Evolutionary conservation across 2,888 invertebrate species (phyloP).

Genomic region (Bombylius discolor): DNA sequence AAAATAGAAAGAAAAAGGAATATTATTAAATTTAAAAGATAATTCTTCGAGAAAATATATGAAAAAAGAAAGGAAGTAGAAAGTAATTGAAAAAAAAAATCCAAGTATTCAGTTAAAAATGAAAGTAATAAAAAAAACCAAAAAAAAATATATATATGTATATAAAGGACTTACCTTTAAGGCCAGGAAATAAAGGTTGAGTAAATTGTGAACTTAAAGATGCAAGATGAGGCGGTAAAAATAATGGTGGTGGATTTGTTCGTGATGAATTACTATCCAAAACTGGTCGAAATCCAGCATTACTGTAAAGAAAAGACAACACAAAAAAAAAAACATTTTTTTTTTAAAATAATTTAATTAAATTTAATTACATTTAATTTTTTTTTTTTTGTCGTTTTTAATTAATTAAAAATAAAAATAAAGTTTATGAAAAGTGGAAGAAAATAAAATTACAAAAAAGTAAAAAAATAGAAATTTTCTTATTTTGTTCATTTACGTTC

Average conservation of each 20-base stretch:
- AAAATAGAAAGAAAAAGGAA: slow-evolving; percentile 5
- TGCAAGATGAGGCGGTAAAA: slow-evolving; percentile 70
- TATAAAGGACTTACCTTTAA: slow-evolving; percentile 57
- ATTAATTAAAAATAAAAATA: too few species aligned
- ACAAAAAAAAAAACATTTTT: too few species aligned
- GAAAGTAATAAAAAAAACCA: too few species aligned
- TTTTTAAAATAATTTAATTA: too few species aligned
- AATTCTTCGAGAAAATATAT: not conserved
- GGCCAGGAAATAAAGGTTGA: slow-evolving; percentile 66
- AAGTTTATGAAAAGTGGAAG: too few species aligned
- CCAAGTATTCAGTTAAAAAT: too few species aligned
- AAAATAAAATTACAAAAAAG: too few species aligned
- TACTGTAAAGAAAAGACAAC: slow-evolving; percentile 35
- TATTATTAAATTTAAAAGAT: not conserved
- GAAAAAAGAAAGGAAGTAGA: not conserved
- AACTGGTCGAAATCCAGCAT: slow-evolving; percentile 46
- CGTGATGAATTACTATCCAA: slow-evolving; percentile 41
- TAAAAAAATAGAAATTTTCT: too few species aligned
- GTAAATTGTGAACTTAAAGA: slow-evolving; percentile 60
- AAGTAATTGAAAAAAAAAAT: not conserved
- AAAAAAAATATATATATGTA: too few species aligned
- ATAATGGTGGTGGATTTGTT: slow-evolving; percentile 60
- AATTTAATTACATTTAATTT: too few species aligned
- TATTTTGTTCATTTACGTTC: too few species aligned
- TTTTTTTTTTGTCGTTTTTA: too few species aligned